Evolutionary conservation across 2,797 vertebrate genomes (phyloP).

Genomic region (Hippopotamyrus pictus): DNA sequence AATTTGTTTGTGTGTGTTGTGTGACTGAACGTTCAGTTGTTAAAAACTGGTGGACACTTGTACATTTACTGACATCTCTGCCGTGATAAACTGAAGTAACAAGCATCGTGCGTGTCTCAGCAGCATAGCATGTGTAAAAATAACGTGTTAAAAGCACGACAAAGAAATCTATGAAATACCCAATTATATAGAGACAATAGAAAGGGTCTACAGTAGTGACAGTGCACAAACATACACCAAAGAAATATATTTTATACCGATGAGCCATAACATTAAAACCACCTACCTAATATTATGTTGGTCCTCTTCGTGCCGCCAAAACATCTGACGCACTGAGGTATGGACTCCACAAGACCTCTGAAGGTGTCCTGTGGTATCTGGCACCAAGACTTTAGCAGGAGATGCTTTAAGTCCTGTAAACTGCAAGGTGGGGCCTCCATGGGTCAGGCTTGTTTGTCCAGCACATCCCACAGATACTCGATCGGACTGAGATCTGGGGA

Average conservation of each 20-base stretch:
- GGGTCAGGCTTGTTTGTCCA: neutral
- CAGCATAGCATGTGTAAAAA: neutral
- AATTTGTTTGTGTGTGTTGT: neutral
- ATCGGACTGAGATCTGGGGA: neutral
- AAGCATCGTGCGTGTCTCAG: neutral
- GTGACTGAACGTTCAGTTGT: neutral
- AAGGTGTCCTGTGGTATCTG: neutral
- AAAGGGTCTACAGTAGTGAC: neutral
- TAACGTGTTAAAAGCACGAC: neutral
- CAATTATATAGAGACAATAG: neutral
- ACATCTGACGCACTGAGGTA: neutral
- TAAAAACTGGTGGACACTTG: neutral
- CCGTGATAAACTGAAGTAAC: neutral
- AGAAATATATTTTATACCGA: neutral
- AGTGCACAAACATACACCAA: neutral
- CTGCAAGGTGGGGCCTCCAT: neutral
- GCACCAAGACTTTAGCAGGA: neutral
- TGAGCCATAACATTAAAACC: neutral
- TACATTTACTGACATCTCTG: neutral
- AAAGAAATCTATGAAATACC: neutral
- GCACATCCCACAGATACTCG: neutral
- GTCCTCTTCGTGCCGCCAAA: neutral
- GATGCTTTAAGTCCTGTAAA: neutral
- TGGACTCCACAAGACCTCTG: neutral
- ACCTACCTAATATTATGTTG: neutral